phyloP scores from a whole-genome alignment of 2,888 invertebrate species.

The Pristionchus maxplancki region DNA sequence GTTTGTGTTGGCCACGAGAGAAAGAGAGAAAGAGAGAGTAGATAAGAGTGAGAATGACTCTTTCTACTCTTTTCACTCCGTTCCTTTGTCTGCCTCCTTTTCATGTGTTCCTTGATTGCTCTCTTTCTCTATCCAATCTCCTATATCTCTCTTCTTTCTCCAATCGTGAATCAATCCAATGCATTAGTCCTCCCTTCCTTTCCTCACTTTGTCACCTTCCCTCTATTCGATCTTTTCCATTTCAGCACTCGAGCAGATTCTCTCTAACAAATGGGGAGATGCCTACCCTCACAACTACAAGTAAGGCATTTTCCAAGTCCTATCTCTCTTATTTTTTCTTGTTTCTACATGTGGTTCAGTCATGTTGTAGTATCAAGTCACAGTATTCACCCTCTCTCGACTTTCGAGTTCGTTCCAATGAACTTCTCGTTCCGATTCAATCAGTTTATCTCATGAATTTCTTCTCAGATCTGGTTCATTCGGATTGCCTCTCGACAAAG shows the following conservation, averaged over 20 bases:
- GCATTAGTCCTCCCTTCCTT: constrained; percentile 25
- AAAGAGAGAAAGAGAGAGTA: background rate
- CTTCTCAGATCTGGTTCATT: constrained; percentile 36
- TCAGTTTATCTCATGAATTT: background rate
- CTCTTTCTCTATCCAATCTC: constrained; percentile 44
- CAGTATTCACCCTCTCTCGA: background rate
- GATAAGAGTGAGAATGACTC: constrained; percentile 13
- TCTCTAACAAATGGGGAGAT: constrained; percentile 64
- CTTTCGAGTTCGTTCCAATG: background rate
- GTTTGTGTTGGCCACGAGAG: background rate
- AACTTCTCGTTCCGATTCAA: background rate
- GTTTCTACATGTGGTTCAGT: background rate
- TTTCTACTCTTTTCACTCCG: background rate
- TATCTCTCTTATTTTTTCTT: background rate
- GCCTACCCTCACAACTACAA: constrained; percentile 68
- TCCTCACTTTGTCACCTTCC: background rate
- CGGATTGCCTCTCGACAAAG: constrained; percentile 37
- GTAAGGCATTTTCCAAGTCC: constrained; percentile 42
- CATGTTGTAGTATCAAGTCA: background rate
- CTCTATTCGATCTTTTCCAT: background rate
- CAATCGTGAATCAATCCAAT: constrained; percentile 34
- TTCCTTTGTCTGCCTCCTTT: constrained; percentile 17
- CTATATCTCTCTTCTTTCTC: background rate
- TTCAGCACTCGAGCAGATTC: constrained; percentile 67
- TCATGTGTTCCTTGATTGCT: constrained; percentile 33